Evolutionary conservation across 2,797 vertebrate species (phyloP), one percentile per base, ranked within the genome.

Genomic region (Acanthornis magna): DNA sequence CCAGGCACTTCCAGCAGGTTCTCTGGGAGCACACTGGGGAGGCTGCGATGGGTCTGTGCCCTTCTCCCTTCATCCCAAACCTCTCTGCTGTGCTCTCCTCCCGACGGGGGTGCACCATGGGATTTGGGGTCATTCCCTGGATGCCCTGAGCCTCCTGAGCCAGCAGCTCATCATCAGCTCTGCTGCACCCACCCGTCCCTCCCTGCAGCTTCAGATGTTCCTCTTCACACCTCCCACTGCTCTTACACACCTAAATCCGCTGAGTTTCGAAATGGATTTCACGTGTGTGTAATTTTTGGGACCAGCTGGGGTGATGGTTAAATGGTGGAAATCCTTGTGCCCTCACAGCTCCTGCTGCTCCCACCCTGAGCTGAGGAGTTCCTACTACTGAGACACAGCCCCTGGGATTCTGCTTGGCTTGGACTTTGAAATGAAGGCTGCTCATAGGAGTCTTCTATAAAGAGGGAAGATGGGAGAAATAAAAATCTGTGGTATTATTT

Each of bases 61-160:
- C 45, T 25, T 53, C 22, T n/a, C 60, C 48, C 26, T 9, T 9
- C 53, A 10, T 23, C 90, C 45, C 36, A 25, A 16, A 53, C 16
- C 48, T 50, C 68, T 43, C 19, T 2, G 0, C n/a, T 32, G 12
- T 42, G 36, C 3, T 32, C 63, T 63, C 10, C 21, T n/a, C 32
- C 42, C 3, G 4, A 23, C n/a, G 38, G 32, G n/a, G 54, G 23
- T 53, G 38, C 40, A n/a, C 40, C 53, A 4, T 4, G 19, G 82
- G 19, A 25, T 47, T 34, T 55, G 23, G 38, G n/a, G 29, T 61
- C 2, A 0, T 5, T 30, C 6, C n/a, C 30, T 1, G 2, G 12
- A 11, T 48, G 50, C 30, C 21, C 38, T 9, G 23, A 78, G 51
- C 18, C 16, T 60, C 30, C 5, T n/a, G 76, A 76, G 53, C 30